Evolutionary conservation across 2,888 invertebrate genomes (phyloP), one percentile per base, ranked within the genome.

Genomic region (Drosophila imparisetae): DNA sequence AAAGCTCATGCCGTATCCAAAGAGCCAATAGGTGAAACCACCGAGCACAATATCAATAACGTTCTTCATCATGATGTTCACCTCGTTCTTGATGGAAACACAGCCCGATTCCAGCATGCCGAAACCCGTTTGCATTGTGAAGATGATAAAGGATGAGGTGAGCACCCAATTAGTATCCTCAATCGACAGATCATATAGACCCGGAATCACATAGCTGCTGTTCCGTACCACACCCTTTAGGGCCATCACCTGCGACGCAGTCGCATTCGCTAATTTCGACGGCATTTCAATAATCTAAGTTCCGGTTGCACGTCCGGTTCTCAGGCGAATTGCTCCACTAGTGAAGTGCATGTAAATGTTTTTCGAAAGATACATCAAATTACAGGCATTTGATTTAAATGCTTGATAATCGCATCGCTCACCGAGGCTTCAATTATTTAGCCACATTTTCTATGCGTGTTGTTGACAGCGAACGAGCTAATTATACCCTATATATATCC

Each of bases 1-100:
- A 90, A 97, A 98, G 6, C 98, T 97, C 93, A 98, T 94, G 1
- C 97, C 98, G 92, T 97, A 98, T 1, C 98, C 98, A 91, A 98
- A 98, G 40, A 97, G 95, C 98, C 98, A 99, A 93, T 98, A 98
- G 0, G 98, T 98, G 48, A 93, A 93, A 8, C 96, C 98, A 4
- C 98, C 98, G 27, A 98, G 94, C 0, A 98, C 97, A 59, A 98
- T 98, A 87, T 98, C 98, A 0, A 97, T 97, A 0, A 98, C 95
- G 90, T 98, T 98, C 93, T 98, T 98, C 96, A 98, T 98, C 98
- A 98, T 98, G 68, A 99, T 98, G 92, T 98, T 98, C 0, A 98
- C 98, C 94, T 98, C 98, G 91, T 98, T 98, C 93, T 98, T 98
- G 61, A 97, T 95, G 0, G 97, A 97, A 0, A 98, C 98, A 85